phyloP scores from a whole-genome alignment of 2,888 invertebrate species.

The Gerris lacustris region DNA sequence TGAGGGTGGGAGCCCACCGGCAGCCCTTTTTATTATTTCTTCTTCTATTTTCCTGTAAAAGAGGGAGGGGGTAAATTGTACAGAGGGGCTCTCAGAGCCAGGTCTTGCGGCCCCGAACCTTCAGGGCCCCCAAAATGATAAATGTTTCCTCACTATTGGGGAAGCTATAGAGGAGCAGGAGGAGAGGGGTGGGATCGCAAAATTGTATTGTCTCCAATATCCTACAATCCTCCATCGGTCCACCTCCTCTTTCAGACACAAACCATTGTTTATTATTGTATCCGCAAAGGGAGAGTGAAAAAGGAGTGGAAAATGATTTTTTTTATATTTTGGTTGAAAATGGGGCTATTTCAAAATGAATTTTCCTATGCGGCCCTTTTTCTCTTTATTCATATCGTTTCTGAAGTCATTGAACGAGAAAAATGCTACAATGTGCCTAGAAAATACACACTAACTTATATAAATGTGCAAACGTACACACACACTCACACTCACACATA shows the following conservation, averaged over 20 bases:
- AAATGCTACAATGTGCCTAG: no score
- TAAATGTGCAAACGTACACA: no score
- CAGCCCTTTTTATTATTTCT: background rate
- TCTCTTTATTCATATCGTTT: background rate
- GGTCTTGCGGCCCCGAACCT: no score
- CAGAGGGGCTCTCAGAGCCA: no score
- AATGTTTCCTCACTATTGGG: background rate
- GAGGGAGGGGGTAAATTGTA: background rate
- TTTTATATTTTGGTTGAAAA: no score
- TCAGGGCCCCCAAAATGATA: background rate
- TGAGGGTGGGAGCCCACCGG: background rate
- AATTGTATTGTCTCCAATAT: constrained; percentile 5
- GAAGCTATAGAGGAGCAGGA: no score
- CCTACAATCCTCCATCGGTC: background rate
- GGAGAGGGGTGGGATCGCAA: background rate
- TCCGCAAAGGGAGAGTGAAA: background rate
- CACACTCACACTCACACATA: no score
- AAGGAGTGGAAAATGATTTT: no score
- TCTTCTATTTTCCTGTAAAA: background rate
- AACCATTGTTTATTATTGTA: constrained; percentile 3
- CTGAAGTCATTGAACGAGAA: no score
- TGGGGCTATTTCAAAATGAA: background rate
- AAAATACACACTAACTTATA: no score
- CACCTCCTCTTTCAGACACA: background rate
- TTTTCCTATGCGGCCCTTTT: background rate